Evolutionary conservation across 2,113 vertebrate genomes (phyloP), one percentile per base, ranked within the genome.

Genomic region (Channa argus): DNA sequence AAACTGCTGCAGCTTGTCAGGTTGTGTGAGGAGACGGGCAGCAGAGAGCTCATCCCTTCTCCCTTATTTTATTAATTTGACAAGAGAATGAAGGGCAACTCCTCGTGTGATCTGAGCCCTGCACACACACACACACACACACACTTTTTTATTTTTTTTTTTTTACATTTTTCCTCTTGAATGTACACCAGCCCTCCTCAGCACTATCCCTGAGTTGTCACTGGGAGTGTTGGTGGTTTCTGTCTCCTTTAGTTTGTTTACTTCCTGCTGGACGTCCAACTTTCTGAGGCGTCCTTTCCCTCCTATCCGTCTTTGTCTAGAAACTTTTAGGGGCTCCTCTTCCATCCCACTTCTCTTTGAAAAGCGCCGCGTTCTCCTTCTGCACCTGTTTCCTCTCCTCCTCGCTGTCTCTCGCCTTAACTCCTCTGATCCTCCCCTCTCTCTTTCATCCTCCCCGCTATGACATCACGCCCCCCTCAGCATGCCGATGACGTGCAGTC

Each of bases 161-260:
- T 24, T 24, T 63, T 61, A 5, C n/a, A 59, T 74, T 81, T 73
- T 58, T 64, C 77, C 69, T 41, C 78, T 76, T 88, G 86, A 89
- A 87, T 87, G 83, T 87, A 86, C 46, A 55, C 62, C 45, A 5
- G 1, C 10, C 45, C 65, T 14, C 33, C 14, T 33, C 4, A 41
- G 4, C 39, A 41, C 4, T 7, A 7, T 41, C 39, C 39, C 39
- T 7, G 6, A 24, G 24, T 15, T 59, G 51, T 34, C 43, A 0
- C 52, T 72, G 36, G 82, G 46, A 76, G 52, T 34, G 6, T 2
- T 13, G 63, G 11, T 36, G 43, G 3, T 45, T 52, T 51, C 38
- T 34, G 39, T 24, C 24, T 24, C 24, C 36, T 61, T 65, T 39
- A 6, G 2, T 5, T 10, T 47, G 4, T 8, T 0, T 46, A 14